Evolutionary conservation across 2,797 vertebrate genomes (phyloP), one percentile per base, ranked within the genome.

Genomic region (Poecilia wingei): DNA sequence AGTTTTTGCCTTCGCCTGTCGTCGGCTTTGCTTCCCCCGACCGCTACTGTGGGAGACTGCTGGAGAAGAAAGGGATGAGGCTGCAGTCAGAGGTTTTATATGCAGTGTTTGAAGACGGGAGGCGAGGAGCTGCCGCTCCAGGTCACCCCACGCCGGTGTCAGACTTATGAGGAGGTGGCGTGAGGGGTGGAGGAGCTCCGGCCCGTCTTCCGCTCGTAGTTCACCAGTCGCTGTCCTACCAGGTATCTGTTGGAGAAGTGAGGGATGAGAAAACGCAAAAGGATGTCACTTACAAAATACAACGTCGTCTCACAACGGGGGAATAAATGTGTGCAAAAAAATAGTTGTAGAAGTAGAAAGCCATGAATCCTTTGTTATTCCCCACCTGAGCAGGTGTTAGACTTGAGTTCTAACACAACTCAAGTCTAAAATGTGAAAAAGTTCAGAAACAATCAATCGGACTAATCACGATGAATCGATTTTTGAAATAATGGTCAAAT

Each of bases 191-290:
- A n/a, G 72, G 84, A 25, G 74, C 74, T 87, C 74, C 96, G 97
- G 88, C 96, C 97, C n/a, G 96, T 86, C 87, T 98, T 98, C 3
- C 97, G 95, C 82, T 99, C 98, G 0, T 99, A 99, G 95, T 99
- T 99, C 81, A 99, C 98, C 76, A 99, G 96, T 75, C 98, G 95
- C 77, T 99, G 98, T 75, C 98, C 98, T 75, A 99, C 98, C 86
- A 99, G 97, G 93, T 99, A 99, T 91, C 98, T 99, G 93, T 0
- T 81, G 46, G 22, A 85, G 31, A 14, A 79, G 69, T 70, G 5
- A 18, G 31, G 6, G 72, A 46, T 49, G 31, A 72, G 47, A 76
- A 31, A 14, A 51, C 16, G 16, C 22, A 74, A 76, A 47, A 14
- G 41, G 31, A 22, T 45, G 47, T 36, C 43, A 22, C 22, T 49